Evolutionary conservation across 2,888 invertebrate genomes (phyloP).

Genomic region (Helleia helle): DNA sequence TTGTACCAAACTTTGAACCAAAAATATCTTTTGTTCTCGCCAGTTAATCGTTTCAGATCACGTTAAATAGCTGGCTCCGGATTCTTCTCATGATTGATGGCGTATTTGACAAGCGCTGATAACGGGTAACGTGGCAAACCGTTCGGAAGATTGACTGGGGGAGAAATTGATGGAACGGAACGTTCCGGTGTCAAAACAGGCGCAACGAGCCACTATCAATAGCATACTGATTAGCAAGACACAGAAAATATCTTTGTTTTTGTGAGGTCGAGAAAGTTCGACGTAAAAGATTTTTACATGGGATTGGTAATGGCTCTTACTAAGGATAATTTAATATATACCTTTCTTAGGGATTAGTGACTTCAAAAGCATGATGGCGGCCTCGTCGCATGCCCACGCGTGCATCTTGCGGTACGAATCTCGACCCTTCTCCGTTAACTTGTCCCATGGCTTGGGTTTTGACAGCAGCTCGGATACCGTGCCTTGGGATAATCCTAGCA

Average conservation of each 20-base stretch:
- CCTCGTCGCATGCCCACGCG: slow-evolving; percentile 98
- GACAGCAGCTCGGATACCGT: slow-evolving; percentile 98
- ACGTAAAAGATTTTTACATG: no score
- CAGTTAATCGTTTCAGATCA: slow-evolving; percentile 46
- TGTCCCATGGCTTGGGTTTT: slow-evolving; percentile 99
- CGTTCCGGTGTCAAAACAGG: slow-evolving; percentile 31
- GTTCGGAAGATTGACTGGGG: slow-evolving; percentile 48
- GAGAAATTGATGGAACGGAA: slow-evolving; percentile 34
- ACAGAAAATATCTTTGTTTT: background rate
- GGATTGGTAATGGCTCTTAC: slow-evolving; percentile 2
- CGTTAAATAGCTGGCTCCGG: slow-evolving; percentile 34
- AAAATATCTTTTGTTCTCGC: slow-evolving; percentile 51
- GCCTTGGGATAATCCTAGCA: slow-evolving; percentile 96
- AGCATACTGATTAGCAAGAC: slow-evolving; percentile 13
- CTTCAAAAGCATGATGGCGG: slow-evolving; percentile 96
- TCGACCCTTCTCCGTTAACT: slow-evolving; percentile 98
- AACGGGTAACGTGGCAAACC: slow-evolving; percentile 46
- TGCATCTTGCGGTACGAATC: slow-evolving; percentile 99
- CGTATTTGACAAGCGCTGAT: slow-evolving; percentile 46
- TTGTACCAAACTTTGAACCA: slow-evolving; percentile 30
- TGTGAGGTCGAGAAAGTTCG: background rate
- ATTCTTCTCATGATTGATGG: slow-evolving; percentile 60
- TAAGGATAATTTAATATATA: no score
- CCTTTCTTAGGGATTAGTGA: slow-evolving; percentile 98
- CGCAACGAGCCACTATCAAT: slow-evolving; percentile 30